These are phyloP conservation scores for Epicampocera succincta DNA, from an alignment of 2,888 invertebrate genomes.

Conservation along the genomic window DNA sequence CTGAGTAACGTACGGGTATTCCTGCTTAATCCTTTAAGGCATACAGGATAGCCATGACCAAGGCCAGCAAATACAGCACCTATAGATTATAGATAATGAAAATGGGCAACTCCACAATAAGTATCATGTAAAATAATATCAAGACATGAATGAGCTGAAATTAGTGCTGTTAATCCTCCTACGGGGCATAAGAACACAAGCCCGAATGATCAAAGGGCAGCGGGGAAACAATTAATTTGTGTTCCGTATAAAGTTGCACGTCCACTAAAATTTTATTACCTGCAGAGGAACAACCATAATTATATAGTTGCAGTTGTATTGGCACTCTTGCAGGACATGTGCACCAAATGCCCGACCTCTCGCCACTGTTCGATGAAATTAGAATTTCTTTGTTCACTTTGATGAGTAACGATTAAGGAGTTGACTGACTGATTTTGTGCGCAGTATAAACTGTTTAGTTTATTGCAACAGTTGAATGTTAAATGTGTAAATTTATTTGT, in stretches of 20 bases:
- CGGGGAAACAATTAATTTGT: conserved; percentile 84
- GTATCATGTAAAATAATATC: conserved; percentile 91
- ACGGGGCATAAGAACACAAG: conserved; percentile 90
- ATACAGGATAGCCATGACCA: conserved; percentile 87
- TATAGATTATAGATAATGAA: conserved; percentile 91
- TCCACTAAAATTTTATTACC: conserved; percentile 93
- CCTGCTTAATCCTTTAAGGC: conserved; percentile 86
- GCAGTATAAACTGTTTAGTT: too few relatives aligned
- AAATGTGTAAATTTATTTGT: too few relatives aligned
- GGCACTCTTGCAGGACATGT: too few relatives aligned
- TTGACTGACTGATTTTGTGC: too few relatives aligned
- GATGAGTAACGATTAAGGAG: too few relatives aligned
- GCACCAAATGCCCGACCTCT: too few relatives aligned
- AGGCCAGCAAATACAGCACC: conserved; percentile 90
- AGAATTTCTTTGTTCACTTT: too few relatives aligned
- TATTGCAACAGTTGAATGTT: too few relatives aligned
- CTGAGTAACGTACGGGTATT: conserved; percentile 89
- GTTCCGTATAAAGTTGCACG: conserved; percentile 87
- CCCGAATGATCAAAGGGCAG: conserved; percentile 86
- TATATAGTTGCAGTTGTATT: conserved; percentile 92
- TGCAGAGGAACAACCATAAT: conserved; percentile 93
- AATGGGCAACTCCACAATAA: conserved; percentile 92
- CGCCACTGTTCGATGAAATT: too few relatives aligned
- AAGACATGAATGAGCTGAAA: conserved; percentile 88
- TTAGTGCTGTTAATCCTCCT: conserved; percentile 87